These are phyloP conservation scores for Apodemus speciosus DNA, from an alignment of 2,113 vertebrate genomes.

Conservation along the genomic window DNA sequence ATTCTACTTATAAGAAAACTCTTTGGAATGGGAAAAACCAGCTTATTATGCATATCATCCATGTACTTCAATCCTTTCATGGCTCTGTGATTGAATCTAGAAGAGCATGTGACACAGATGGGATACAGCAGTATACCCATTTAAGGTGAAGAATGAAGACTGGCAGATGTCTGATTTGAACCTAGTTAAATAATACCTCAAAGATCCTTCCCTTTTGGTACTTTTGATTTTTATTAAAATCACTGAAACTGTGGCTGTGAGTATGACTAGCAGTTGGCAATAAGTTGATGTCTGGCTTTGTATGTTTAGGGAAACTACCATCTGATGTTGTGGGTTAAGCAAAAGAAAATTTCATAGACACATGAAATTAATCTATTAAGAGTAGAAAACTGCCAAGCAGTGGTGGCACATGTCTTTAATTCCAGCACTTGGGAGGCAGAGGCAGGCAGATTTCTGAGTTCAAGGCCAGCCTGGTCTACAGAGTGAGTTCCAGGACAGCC, in stretches of 20 bases:
- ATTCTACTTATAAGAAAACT: constrained; percentile 47
- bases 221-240: constrained; percentile 57
- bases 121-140: not conserved
- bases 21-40: not conserved
- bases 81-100: constrained; percentile 39
- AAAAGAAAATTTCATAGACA: constrained; percentile 37
- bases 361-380: constrained; percentile 54
- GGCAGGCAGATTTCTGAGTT: too few relatives aligned
- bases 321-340: constrained; percentile 58
- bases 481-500: too few relatives aligned
- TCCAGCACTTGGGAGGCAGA: too few relatives aligned
- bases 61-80: constrained; percentile 44
- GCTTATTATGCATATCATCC: constrained; percentile 33
- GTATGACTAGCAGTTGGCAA: constrained; percentile 24
- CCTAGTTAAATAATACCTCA: constrained; percentile 43
- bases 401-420: too few relatives aligned
- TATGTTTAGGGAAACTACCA: constrained; percentile 52
- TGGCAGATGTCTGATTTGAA: constrained; percentile 45
- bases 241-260: not conserved
- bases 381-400: not conserved
- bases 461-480: too few relatives aligned
- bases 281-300: constrained; percentile 23
- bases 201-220: constrained; percentile 35
- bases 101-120: constrained; percentile 32
- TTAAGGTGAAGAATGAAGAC: constrained; percentile 34